These are phyloP conservation scores for Drosophila sechellia DNA, from an alignment of 1,140 invertebrate genomes.

Conservation along the genomic window DNA sequence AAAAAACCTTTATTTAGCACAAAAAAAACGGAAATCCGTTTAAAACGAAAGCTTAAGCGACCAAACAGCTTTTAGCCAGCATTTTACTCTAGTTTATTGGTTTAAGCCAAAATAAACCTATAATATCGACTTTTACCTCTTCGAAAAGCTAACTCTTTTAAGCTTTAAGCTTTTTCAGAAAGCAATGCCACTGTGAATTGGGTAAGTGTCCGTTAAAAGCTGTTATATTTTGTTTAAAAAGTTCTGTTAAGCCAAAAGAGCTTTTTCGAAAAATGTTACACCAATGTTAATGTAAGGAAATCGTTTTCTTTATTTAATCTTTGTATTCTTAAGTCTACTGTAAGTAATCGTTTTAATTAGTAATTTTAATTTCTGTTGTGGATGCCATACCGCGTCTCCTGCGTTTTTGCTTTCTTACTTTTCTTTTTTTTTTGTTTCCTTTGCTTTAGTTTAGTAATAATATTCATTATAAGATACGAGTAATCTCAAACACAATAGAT, in stretches of 20 bases:
- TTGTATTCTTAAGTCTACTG: constrained; percentile 65
- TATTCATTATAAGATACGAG: constrained; percentile 51
- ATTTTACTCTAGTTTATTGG: neutral
- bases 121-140: neutral
- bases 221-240: neutral
- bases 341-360: constrained; percentile 76
- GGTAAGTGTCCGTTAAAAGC: neutral
- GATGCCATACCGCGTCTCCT: constrained; percentile 14
- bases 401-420: constrained; percentile 5
- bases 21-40: neutral
- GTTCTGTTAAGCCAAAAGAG: neutral
- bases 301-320: constrained; percentile 76
- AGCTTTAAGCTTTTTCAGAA: constrained; percentile 1
- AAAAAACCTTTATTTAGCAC: neutral
- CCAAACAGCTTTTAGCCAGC: neutral
- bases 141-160: neutral
- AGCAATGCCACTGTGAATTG: neutral
- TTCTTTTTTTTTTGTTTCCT: neutral
- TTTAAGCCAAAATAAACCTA: neutral
- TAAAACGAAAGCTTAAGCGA: neutral
- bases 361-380: constrained; percentile 58
- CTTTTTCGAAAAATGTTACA: constrained; percentile 11
- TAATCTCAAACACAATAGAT: constrained; percentile 62
- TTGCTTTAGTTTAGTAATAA: constrained; percentile 44
- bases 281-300: constrained; percentile 70